These are phyloP conservation scores for Papilio aristodemus DNA, from an alignment of 1,140 invertebrate genomes.

Conservation along the genomic window DNA sequence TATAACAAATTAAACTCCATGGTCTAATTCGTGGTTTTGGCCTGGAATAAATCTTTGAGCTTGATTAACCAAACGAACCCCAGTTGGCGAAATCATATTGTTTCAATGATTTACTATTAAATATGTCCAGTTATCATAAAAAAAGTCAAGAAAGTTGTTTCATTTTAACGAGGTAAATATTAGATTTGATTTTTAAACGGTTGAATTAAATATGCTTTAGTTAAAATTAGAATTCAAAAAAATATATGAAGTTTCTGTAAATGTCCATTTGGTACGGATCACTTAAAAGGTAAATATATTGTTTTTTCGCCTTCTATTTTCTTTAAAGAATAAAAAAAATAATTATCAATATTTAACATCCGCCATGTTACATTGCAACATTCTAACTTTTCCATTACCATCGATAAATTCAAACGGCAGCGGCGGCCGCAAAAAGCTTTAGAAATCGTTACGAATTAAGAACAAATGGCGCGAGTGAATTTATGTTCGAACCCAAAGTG, in stretches of 20 bases:
- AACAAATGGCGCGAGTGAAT: conserved; percentile 26
- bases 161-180: too few species aligned
- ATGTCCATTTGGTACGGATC: too few species aligned
- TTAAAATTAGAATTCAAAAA: too few species aligned
- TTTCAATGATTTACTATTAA: neutral
- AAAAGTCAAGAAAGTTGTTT: neutral
- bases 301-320: neutral
- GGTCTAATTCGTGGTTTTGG: too few species aligned
- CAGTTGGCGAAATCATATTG: too few species aligned
- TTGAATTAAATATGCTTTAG: too few species aligned
- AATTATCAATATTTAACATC: neutral
- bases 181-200: too few species aligned
- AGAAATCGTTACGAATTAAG: conserved; percentile 31
- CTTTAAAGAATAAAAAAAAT: neutral
- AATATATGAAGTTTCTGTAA: too few species aligned
- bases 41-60: too few species aligned
- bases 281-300: too few species aligned
- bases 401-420: conserved; percentile 26
- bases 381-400: conserved; percentile 16
- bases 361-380: neutral
- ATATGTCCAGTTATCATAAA: neutral
- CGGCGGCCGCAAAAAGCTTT: conserved; percentile 20
- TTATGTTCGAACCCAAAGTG: conserved; percentile 27
- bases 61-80: too few species aligned
- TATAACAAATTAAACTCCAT: too few species aligned